Conservation (phyloP, 2,113 vertebrate species). For the Antechinus stuartii region DNA sequence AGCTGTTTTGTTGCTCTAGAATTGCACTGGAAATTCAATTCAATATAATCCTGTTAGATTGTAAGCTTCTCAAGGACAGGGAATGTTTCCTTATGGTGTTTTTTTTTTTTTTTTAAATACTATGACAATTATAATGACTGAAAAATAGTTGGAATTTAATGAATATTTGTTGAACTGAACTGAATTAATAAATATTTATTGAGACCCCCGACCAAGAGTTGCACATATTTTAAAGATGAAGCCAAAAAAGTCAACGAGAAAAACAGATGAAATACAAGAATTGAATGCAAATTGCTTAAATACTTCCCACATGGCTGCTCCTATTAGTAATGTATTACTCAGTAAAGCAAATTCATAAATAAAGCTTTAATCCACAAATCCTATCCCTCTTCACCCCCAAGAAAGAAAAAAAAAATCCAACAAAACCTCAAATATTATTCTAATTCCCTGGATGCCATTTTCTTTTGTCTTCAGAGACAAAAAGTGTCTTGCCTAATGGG, state of each 20-base stretch:
- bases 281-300: background rate
- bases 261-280: background rate
- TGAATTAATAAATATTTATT: background rate
- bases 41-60: background rate
- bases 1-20: background rate
- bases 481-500: background rate
- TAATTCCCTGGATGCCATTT: background rate
- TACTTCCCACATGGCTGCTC: background rate
- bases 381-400: background rate
- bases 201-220: background rate
- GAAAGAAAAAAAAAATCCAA: background rate
- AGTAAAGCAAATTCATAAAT: background rate
- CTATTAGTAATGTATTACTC: background rate
- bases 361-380: background rate
- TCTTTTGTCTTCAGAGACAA: background rate
- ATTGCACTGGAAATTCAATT: background rate
- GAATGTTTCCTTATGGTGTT: background rate
- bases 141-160: background rate
- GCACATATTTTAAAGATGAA: background rate
- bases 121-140: background rate
- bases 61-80: background rate
- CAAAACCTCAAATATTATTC: background rate
- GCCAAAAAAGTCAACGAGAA: background rate
- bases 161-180: background rate
- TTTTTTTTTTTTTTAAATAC: background rate